Conservation (phyloP, 2,888 invertebrate genomes). For the Lottia gigantea region DNA sequence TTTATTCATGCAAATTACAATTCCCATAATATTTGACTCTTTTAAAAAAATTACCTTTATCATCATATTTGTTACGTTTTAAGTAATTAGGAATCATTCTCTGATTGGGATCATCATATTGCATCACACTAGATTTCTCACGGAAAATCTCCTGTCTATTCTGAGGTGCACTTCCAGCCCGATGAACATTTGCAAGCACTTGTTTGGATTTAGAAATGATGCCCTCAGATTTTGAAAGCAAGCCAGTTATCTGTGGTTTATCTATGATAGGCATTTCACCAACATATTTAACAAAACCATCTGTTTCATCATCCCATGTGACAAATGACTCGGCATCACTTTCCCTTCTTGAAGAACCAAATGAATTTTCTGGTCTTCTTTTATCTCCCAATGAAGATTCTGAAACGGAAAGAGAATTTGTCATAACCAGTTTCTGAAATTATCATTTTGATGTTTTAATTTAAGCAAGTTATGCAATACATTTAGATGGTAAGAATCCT, state of each 20-base stretch:
- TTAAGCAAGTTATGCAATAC: too few species aligned
- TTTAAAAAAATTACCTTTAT: conserved; percentile 40
- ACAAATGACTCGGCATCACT: conserved; percentile 35
- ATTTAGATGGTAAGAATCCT: too few species aligned
- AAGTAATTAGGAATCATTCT: conserved; percentile 43
- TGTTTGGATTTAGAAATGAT: conserved; percentile 23
- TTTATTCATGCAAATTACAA: too few species aligned
- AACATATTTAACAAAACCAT: conserved; percentile 39
- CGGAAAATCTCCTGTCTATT: background rate
- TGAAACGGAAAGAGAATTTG: too few species aligned
- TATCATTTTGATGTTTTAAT: too few species aligned
- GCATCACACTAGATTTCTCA: conserved; percentile 14
- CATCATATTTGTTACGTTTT: conserved; percentile 60
- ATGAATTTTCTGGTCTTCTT: background rate
- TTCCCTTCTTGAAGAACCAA: too few species aligned
- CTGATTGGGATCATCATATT: conserved; percentile 26
- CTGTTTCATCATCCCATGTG: conserved; percentile 28
- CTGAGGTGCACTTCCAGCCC: background rate
- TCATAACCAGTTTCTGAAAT: too few species aligned
- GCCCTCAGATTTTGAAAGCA: conserved; percentile 22
- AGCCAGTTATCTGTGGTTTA: conserved; percentile 20
- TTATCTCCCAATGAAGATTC: background rate
- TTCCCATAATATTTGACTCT: too few species aligned
- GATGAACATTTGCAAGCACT: background rate
- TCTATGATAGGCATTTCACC: conserved; percentile 51